Evolutionary conservation across 2,113 vertebrate species (phyloP).

Genomic region (Sander vitreus): DNA sequence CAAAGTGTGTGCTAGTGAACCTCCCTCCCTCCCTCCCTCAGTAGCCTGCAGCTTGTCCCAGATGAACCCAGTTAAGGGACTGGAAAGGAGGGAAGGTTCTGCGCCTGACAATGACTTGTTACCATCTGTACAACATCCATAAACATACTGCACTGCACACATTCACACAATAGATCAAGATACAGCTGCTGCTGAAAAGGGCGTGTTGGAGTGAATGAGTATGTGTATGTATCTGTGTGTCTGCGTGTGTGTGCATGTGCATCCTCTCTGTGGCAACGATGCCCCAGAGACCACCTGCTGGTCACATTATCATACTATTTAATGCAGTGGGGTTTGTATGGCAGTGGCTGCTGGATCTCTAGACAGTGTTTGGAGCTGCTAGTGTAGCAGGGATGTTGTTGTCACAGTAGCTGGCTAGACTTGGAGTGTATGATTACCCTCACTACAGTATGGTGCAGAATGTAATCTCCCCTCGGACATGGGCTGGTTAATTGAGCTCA

Average conservation of each 20-base stretch:
- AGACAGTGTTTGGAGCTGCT: slow-evolving; percentile 30
- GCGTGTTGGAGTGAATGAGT: slow-evolving; percentile 36
- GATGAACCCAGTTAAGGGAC: slow-evolving; percentile 60
- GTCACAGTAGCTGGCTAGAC: slow-evolving; percentile 46
- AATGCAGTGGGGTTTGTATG: slow-evolving; percentile 58
- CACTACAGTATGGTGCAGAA: slow-evolving; percentile 62
- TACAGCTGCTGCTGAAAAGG: slow-evolving; percentile 60
- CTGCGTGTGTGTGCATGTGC: slow-evolving; percentile 8
- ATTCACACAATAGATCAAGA: slow-evolving; percentile 65
- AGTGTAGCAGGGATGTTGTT: slow-evolving; percentile 50
- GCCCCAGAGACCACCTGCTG: slow-evolving; percentile 71
- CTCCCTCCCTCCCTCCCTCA: slow-evolving; percentile 21
- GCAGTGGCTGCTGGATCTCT: slow-evolving; percentile 28
- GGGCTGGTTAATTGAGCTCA: slow-evolving; percentile 73
- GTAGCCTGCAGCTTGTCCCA: slow-evolving; percentile 72
- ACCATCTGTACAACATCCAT: slow-evolving; percentile 75
- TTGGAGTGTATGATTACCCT: slow-evolving; percentile 59
- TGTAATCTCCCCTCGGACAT: slow-evolving; percentile 66
- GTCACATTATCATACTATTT: slow-evolving; percentile 75
- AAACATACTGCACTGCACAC: slow-evolving; percentile 70
- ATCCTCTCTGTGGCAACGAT: slow-evolving; percentile 53
- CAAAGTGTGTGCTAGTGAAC: slow-evolving; percentile 27
- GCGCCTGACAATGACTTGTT: slow-evolving; percentile 74
- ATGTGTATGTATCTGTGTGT: not conserved
- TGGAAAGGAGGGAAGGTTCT: slow-evolving; percentile 28